A percentile compares a stretch with the other conserved stretches of the same genome.
phyloP scores from a whole-genome alignment of 2,113 vertebrate genomes.

The Phyllostomus discolor region DNA sequence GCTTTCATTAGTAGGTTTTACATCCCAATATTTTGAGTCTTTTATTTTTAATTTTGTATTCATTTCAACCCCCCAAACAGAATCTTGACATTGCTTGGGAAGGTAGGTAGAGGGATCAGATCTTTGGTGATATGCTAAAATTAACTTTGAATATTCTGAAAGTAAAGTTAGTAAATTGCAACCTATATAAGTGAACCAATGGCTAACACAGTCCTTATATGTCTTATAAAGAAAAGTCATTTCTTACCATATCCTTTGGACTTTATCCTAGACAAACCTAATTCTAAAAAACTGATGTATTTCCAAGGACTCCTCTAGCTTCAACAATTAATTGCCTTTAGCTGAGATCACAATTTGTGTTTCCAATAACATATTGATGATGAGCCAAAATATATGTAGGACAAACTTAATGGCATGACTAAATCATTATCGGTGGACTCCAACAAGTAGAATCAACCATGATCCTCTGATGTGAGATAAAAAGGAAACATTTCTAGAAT shows the following conservation, averaged over 20 bases:
- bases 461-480: neutral
- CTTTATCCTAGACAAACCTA: neutral
- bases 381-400: neutral
- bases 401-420: neutral
- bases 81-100: neutral
- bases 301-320: neutral
- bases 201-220: neutral
- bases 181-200: neutral
- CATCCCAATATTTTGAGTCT: neutral
- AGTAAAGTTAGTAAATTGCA: neutral
- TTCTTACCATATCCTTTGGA: neutral
- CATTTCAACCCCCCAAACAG: neutral
- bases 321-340: neutral
- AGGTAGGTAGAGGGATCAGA: neutral
- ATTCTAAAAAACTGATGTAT: neutral
- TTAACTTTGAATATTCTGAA: conserved; percentile 2
- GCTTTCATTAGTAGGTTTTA: neutral
- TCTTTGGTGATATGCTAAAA: neutral
- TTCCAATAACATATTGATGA: neutral
- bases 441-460: neutral
- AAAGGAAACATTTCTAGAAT: neutral
- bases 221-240: neutral
- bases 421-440: neutral
- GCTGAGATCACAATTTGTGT: neutral
- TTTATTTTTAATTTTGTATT: neutral